A percentile compares a stretch with the other conserved stretches of the same genome.
These are phyloP conservation scores for Elaphurus davidianus DNA, from an alignment of 2,113 vertebrate genomes.

Conservation along the genomic window DNA sequence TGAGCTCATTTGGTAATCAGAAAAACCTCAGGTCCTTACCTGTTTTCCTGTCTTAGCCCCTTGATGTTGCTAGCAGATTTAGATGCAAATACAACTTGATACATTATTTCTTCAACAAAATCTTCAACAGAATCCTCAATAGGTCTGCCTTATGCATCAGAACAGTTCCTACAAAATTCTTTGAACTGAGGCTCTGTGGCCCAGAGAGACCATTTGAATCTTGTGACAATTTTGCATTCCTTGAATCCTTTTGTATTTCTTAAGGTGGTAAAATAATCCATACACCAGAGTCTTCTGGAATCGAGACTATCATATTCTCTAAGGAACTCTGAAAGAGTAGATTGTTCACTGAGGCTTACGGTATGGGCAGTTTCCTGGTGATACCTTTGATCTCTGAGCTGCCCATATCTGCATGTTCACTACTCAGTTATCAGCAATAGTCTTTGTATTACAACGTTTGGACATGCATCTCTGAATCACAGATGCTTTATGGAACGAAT, in stretches of 20 bases:
- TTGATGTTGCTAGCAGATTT: background rate
- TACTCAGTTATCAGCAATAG: background rate
- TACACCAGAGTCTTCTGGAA: background rate
- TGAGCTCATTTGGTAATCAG: background rate
- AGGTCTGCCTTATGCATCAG: background rate
- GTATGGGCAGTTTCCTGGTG: background rate
- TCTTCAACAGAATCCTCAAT: background rate
- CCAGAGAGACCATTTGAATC: background rate
- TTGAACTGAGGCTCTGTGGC: background rate
- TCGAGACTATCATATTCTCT: background rate
- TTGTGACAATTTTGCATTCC: background rate
- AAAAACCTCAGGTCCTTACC: background rate
- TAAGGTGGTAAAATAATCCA: background rate
- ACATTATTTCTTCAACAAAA: background rate
- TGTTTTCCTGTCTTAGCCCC: background rate
- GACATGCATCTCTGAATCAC: background rate
- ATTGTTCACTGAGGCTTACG: background rate
- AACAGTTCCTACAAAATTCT: background rate
- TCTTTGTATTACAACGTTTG: background rate
- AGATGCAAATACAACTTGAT: background rate
- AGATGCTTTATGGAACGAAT: background rate
- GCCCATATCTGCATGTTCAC: background rate
- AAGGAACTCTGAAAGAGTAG: background rate
- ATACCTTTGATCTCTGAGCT: background rate
- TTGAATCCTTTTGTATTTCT: conserved; percentile 20